Percentiles rank a stretch among this genome's conserved stretches.
Conservation (phyloP, 2,113 vertebrate genomes). For the Elaphurus davidianus region DNA sequence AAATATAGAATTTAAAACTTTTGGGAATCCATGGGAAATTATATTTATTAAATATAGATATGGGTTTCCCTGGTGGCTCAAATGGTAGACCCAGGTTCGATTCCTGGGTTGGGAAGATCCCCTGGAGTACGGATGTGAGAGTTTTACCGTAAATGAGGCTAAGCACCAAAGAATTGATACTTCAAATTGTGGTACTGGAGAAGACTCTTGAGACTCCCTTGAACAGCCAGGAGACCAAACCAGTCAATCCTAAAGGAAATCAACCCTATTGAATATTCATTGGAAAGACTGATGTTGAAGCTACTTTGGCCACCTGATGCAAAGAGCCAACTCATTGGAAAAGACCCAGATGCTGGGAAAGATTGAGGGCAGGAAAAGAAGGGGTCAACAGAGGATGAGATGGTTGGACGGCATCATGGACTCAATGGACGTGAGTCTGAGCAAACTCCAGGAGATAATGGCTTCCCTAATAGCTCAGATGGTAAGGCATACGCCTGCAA, state of each 20-base stretch:
- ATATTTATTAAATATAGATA: neutral
- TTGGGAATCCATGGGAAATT: neutral
- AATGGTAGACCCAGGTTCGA: neutral
- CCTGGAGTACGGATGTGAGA: neutral
- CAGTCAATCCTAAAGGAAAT: neutral
- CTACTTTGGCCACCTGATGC: neutral
- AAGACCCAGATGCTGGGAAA: neutral
- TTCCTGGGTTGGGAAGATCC: neutral
- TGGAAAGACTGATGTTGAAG: neutral
- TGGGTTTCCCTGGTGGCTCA: neutral
- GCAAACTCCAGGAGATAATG: neutral
- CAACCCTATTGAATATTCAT: neutral
- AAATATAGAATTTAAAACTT: neutral
- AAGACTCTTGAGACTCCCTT: neutral
- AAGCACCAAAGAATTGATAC: neutral
- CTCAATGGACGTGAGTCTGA: neutral
- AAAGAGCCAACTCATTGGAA: neutral
- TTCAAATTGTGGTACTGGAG: neutral
- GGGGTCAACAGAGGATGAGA: neutral
- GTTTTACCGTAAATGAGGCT: neutral
- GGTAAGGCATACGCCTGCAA: neutral
- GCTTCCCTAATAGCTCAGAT: neutral
- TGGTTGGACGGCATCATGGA: neutral
- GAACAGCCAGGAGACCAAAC: neutral
- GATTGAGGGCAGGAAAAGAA: neutral